Evolutionary conservation across 92 coral and sea anemone species (phyloP).

Genomic region (Phenganax subtilis): DNA sequence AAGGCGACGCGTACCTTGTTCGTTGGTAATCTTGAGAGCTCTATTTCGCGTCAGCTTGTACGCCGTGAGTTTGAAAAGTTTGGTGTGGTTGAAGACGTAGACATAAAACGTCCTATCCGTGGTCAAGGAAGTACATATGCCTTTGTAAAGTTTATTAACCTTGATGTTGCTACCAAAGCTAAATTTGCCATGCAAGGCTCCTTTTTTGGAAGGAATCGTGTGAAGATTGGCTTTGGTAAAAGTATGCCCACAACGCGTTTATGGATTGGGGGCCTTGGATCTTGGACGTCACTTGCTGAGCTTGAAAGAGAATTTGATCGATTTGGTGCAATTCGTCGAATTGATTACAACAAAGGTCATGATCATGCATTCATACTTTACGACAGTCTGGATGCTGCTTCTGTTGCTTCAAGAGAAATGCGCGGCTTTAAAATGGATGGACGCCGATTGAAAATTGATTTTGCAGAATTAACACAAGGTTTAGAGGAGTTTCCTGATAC

Average conservation of each 20-base stretch:
- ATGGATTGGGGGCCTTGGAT: conserved; percentile 99
- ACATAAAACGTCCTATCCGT: conserved; percentile 97
- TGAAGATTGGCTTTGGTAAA: conserved; percentile 96
- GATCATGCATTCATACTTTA: conserved; percentile 98
- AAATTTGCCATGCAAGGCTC: conserved; percentile 93
- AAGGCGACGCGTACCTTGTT: conserved; percentile 97
- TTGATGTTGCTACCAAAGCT: conserved; percentile 96
- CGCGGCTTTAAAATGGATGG: conserved; percentile 94
- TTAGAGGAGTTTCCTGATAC: conserved; percentile 77
- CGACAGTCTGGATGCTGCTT: conserved; percentile 99
- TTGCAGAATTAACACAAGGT: conserved; percentile 96
- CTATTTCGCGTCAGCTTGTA: conserved; percentile 85
- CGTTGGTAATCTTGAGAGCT: conserved; percentile 97
- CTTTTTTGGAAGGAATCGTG: conserved; percentile 90
- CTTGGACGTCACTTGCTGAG: conserved; percentile 90
- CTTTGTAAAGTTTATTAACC: conserved; percentile 98
- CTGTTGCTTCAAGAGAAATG: conserved; percentile 99
- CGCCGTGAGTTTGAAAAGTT: conserved; percentile 96
- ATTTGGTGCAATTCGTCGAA: conserved; percentile 96
- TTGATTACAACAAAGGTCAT: conserved; percentile 91
- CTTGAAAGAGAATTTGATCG: conserved; percentile 98
- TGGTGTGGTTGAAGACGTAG: conserved; percentile 95
- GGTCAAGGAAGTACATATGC: conserved; percentile 99
- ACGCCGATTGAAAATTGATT: conserved; percentile 94
- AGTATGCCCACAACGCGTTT: conserved; percentile 99